Evolutionary conservation across 2,888 invertebrate species (phyloP), one percentile per base, ranked within the genome.

Genomic region (Drepana falcataria): DNA sequence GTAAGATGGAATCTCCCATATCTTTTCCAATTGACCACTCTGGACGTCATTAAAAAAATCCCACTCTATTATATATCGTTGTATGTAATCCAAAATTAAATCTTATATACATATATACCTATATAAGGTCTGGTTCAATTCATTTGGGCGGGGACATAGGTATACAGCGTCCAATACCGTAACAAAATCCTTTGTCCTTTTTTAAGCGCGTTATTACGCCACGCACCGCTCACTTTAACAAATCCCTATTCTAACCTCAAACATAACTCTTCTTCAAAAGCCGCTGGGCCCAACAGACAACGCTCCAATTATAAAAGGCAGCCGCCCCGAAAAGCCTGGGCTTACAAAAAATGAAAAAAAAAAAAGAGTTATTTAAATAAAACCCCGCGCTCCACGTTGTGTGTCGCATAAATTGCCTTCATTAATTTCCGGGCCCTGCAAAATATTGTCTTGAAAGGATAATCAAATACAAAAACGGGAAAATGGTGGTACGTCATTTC

Each of bases 401-500:
- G 77, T 86, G 89, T 88, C 89, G 88, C 91, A 91, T 91, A 91
- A 91, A 91, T 91, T 91, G 88, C 87, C 81, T 87, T 85, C 88
- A 89, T 89, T 90, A 89, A 90, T 90, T 87, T 90, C 91, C 90
- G 88, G 87, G 67, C 82, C 85, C 83, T 82, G 83, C 87, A 83
- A 91, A 91, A 91, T 91, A 91, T 91, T 91, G 89, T 91, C 91
- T 91, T 91, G 90, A 91, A 91, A 90, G 91, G 89, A 90, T 90
- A 90, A 91, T 91, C 90, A 90, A 90, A 91, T 90, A 91, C 89
- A 89, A 90, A 91, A 91, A 87, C 85, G 83, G 85, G 87, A 88
- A 57, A 90, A 89, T 88, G 87, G 89, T 80, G 87, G 86, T 88
- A 87, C 87, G 88, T 90, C 89, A 91, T 91, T 90, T 91, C 89